Percentiles rank a stretch among this genome's conserved stretches.
phyloP scores from a whole-genome alignment of 2,888 invertebrate species.

The Druceiella hillmani region DNA sequence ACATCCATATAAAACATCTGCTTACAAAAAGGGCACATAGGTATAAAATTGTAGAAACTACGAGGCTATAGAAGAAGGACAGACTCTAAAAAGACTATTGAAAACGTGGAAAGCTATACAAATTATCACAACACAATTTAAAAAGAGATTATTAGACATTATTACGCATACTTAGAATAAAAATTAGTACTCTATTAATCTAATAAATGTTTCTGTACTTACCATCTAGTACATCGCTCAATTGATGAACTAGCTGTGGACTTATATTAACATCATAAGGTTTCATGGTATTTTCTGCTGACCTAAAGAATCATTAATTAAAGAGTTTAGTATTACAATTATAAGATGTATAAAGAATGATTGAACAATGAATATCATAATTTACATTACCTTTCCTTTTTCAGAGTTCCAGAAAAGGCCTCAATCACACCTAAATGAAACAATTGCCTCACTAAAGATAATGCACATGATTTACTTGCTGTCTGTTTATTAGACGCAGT shows the following conservation, averaged over 20 bases:
- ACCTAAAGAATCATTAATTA: conserved; percentile 27
- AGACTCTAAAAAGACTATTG: too few relatives aligned
- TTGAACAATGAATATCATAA: too few relatives aligned
- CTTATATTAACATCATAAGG: conserved; percentile 74
- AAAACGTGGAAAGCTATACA: too few relatives aligned
- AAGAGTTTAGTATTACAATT: neutral
- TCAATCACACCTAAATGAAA: conserved; percentile 93
- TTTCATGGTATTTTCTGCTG: conserved; percentile 64
- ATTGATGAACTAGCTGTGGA: conserved; percentile 60
- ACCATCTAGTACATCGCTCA: conserved; percentile 53
- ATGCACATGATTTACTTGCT: conserved; percentile 93
- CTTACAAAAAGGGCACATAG: too few relatives aligned
- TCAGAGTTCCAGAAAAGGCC: conserved; percentile 77
- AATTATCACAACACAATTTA: too few relatives aligned
- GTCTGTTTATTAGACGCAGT: conserved; percentile 95
- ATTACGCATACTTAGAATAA: neutral
- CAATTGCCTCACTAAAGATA: conserved; percentile 90
- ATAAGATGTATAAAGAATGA: neutral
- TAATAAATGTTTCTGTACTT: conserved; percentile 26
- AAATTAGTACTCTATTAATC: neutral
- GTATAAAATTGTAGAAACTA: too few relatives aligned
- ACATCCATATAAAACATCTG: too few relatives aligned
- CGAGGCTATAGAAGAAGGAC: too few relatives aligned
- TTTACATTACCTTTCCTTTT: conserved; percentile 69
- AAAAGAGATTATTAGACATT: too few relatives aligned